phyloP scores from a whole-genome alignment of 1,140 invertebrate genomes.

The Marisa cornuarietis region DNA sequence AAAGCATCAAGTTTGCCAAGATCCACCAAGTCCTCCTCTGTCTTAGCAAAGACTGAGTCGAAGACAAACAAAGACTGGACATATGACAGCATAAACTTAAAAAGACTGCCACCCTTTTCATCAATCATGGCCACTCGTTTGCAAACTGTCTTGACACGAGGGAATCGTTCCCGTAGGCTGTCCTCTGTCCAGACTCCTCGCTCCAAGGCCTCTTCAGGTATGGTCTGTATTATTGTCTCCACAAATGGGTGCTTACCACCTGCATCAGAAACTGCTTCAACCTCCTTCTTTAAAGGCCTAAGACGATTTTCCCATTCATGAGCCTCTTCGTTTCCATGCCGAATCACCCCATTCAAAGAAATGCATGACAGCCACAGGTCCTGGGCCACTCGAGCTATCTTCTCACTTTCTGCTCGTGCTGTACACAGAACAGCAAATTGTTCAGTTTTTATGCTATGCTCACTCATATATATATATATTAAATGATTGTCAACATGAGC shows the following conservation, averaged over 20 bases:
- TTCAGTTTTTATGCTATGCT: background rate
- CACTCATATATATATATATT: background rate
- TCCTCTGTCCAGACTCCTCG: slow-evolving; percentile 88
- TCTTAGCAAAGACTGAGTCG: slow-evolving; percentile 66
- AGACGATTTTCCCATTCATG: slow-evolving; percentile 67
- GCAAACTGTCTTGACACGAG: slow-evolving; percentile 73
- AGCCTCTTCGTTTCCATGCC: slow-evolving; percentile 67
- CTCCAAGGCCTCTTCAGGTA: slow-evolving; percentile 79
- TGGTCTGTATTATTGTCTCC: slow-evolving; percentile 76
- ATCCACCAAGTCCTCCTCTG: slow-evolving; percentile 60
- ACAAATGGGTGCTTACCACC: slow-evolving; percentile 72
- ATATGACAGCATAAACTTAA: slow-evolving; percentile 87
- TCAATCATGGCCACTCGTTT: slow-evolving; percentile 84
- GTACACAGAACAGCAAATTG: slow-evolving; percentile 49
- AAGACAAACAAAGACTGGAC: slow-evolving; percentile 76
- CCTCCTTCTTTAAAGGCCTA: slow-evolving; percentile 80
- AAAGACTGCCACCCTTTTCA: slow-evolving; percentile 79
- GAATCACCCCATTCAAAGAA: slow-evolving; percentile 81
- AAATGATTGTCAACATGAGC: background rate
- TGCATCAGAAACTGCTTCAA: slow-evolving; percentile 72
- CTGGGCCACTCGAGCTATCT: slow-evolving; percentile 81
- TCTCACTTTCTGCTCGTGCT: slow-evolving; percentile 84
- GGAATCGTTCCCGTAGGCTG: slow-evolving; percentile 83
- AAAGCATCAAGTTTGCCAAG: slow-evolving; percentile 79
- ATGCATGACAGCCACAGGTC: slow-evolving; percentile 92